A percentile compares a stretch with the other conserved stretches of the same genome.
phyloP scores from a whole-genome alignment of 2,888 invertebrate species.

The Conops quadrifasciatus region DNA sequence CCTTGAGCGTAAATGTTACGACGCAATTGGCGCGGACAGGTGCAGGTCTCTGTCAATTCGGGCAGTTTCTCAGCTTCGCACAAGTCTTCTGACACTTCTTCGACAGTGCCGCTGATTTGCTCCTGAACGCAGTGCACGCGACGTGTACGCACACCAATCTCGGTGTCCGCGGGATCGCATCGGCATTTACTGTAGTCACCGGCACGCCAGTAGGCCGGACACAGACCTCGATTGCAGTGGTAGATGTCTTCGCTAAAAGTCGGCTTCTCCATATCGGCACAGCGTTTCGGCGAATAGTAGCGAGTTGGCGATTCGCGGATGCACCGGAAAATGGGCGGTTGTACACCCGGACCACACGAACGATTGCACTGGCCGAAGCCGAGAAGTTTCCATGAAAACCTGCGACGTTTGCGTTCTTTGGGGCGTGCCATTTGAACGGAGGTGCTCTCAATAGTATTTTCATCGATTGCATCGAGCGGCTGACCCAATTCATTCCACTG shows the following conservation, averaged over 20 bases:
- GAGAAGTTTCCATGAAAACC: conserved; percentile 77
- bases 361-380: conserved; percentile 82
- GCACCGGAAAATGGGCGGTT: conserved; percentile 66
- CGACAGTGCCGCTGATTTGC: conserved; percentile 54
- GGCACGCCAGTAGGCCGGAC: conserved; percentile 81
- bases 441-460: conserved; percentile 44
- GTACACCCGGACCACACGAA: conserved; percentile 74
- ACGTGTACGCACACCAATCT: conserved; percentile 74
- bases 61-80: conserved; percentile 69
- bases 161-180: conserved; percentile 67
- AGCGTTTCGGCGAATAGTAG: conserved; percentile 74
- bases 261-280: conserved; percentile 71
- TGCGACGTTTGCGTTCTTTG: conserved; percentile 67
- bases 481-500: conserved; percentile 58
- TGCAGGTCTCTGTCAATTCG: conserved; percentile 63
- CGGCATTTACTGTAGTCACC: conserved; percentile 82
- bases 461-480: conserved; percentile 55
- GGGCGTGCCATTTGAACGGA: conserved; percentile 42
- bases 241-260: conserved; percentile 69
- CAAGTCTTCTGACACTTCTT: conserved; percentile 68
- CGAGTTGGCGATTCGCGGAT: conserved; percentile 73
- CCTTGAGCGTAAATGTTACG: conserved; percentile 47
- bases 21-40: conserved; percentile 52
- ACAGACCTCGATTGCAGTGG: conserved; percentile 78
- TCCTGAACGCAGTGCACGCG: conserved; percentile 73